Evolutionary conservation across 2,113 vertebrate species (phyloP).

Genomic region (Promerops cafer): DNA sequence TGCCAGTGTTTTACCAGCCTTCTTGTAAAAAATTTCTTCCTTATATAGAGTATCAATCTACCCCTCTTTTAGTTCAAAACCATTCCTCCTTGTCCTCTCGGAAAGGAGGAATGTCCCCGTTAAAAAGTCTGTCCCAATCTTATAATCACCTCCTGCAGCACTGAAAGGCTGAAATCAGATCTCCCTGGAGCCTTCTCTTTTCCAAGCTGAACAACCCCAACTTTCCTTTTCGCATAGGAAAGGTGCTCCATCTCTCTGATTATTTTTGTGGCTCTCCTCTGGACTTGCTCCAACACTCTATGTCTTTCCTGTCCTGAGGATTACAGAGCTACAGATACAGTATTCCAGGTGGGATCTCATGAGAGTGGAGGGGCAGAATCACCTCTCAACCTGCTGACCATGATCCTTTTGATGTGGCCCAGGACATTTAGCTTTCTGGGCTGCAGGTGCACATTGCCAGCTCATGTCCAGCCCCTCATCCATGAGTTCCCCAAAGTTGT

Average conservation of each 20-base stretch:
- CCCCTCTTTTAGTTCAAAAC: not conserved
- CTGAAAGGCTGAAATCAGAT: not conserved
- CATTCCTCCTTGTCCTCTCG: not conserved
- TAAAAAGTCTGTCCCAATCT: not conserved
- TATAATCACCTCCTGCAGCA: not conserved
- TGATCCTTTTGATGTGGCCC: not conserved
- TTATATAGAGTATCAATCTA: not conserved
- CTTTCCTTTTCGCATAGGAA: not conserved
- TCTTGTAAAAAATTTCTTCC: not conserved
- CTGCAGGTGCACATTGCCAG: not conserved
- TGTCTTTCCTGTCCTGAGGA: not conserved
- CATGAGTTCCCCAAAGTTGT: not conserved
- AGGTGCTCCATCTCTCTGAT: not conserved
- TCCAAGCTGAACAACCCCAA: not conserved
- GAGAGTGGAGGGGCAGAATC: not conserved
- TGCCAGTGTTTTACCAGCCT: not conserved
- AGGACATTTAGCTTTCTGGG: not conserved
- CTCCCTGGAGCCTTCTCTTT: not conserved
- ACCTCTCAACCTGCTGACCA: not conserved
- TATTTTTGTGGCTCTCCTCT: not conserved
- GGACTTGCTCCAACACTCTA: not conserved
- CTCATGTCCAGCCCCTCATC: not conserved
- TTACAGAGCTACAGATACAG: not conserved
- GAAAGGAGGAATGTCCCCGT: not conserved
- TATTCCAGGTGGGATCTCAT: not conserved